Evolutionary conservation across 2,888 invertebrate species (phyloP).

Genomic region (Phytoseiulus persimilis): DNA sequence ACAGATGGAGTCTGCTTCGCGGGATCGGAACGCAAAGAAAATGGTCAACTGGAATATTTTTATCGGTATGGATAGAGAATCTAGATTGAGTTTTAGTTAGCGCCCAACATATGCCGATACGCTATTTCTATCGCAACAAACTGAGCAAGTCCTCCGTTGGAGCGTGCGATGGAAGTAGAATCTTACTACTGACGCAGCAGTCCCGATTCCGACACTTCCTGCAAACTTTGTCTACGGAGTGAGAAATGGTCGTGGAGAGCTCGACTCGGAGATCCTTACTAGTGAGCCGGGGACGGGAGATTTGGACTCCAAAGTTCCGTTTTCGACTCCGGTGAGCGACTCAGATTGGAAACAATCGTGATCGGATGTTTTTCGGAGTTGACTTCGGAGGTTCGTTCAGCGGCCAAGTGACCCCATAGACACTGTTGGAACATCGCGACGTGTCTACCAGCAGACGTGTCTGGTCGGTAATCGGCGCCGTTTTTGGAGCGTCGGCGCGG

Average conservation of each 20-base stretch:
- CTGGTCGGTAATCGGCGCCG: neutral
- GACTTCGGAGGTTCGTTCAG: neutral
- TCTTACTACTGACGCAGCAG: neutral
- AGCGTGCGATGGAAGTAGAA: neutral
- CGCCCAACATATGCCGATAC: neutral
- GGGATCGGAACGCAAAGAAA: slow-evolving; percentile 61
- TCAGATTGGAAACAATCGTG: too few species aligned
- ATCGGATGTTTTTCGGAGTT: neutral
- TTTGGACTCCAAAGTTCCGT: too few species aligned
- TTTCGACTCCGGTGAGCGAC: too few species aligned
- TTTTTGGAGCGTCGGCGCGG: neutral
- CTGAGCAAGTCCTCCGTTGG: neutral
- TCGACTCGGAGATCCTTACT: too few species aligned
- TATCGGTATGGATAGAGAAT: slow-evolving; percentile 63
- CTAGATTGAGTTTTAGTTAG: slow-evolving; percentile 7
- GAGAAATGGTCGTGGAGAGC: too few species aligned
- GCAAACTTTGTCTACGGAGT: too few species aligned
- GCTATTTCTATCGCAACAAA: neutral
- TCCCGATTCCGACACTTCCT: neutral
- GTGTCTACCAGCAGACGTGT: neutral
- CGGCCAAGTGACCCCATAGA: neutral
- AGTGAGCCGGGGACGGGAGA: too few species aligned
- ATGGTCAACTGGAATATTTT: slow-evolving; percentile 59
- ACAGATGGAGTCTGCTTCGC: slow-evolving; percentile 84
- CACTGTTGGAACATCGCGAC: neutral